Evolutionary conservation across 1,140 invertebrate genomes (phyloP).

Genomic region (Heterodera carotae): DNA sequence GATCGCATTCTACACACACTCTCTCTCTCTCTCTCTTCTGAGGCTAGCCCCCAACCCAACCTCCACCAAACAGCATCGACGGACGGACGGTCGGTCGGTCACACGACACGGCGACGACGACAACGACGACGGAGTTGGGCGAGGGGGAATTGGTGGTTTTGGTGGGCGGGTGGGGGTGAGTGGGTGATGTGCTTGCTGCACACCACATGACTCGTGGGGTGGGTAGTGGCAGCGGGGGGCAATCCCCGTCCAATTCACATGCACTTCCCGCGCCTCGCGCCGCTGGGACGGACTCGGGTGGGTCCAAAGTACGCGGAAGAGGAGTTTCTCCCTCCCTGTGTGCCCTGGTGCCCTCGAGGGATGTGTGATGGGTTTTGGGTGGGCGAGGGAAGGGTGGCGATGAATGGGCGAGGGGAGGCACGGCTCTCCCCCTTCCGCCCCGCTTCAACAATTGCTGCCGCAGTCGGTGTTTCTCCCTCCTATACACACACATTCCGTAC

Average conservation of each 20-base stretch:
- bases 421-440: neutral
- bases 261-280: neutral
- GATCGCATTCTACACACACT: neutral
- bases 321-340: neutral
- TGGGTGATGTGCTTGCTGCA: neutral
- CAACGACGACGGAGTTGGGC: neutral
- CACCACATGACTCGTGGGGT: slow-evolving; percentile 1
- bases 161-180: neutral
- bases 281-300: neutral
- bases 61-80: neutral
- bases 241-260: slow-evolving; percentile 6
- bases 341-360: neutral
- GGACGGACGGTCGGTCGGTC: neutral
- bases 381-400: neutral
- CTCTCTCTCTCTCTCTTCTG: too few species aligned
- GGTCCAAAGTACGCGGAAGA: neutral
- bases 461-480: neutral
- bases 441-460: neutral
- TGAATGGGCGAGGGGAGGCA: neutral
- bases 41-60: too few species aligned
- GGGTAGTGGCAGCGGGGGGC: neutral
- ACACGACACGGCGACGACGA: too few species aligned
- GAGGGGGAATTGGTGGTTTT: too few species aligned
- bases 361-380: neutral
- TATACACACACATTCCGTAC: neutral